Base-by-base conservation (phyloP, 1,140 invertebrate genomes). In the Luehdorfia chinensis region DNA sequence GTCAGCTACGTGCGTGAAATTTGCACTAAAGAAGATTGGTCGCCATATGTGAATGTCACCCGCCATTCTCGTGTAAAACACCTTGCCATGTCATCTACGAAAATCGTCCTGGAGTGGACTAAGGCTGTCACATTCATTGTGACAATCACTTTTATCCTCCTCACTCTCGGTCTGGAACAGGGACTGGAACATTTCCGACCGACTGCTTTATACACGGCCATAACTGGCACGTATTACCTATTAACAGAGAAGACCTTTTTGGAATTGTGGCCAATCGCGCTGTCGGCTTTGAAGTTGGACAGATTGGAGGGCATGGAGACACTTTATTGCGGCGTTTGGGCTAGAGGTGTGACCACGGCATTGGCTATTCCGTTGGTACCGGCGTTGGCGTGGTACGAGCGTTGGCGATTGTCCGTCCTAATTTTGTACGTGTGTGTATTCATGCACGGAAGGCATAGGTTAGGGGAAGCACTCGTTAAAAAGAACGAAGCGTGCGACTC, bases 71-170 rank as follows among this genome's bases (percentile, higher is more conserved):
- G 91, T 37, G 89, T 94, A 14, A 91, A 92, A 59, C 93, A 94
- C 63, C 87, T 94, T 6, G 93, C 93, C n/a, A 93, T 94, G 92
- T 92, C 92, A 1, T 90, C 93, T 0, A 94, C 93, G 0, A 94
- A 94, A 79, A 92, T 94, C 44, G 92, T 94, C 4, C 87, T 95
- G 8, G 93, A 95, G 79, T 94, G 93, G 91, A 94, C 93, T 4
- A 95, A 94, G 84, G 93, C 92, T 0, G 90, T 95, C 12, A 94
- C 93, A 1, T 95, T 94, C 64, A 89, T 93, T 14, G 92, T 94
- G 14, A 95, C 93, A 2, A 87, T 94, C n/a, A 93, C 92, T 1
- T 94, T 94, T 65, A 91, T 93, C 84, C 84, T 94, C 2, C 83
- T 94, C 0, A 92, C 94, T 0, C 91, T 94, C 44, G 92, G 92